Evolutionary conservation across 2,888 invertebrate species (phyloP).

Genomic region (Pristionchus maxplancki): DNA sequence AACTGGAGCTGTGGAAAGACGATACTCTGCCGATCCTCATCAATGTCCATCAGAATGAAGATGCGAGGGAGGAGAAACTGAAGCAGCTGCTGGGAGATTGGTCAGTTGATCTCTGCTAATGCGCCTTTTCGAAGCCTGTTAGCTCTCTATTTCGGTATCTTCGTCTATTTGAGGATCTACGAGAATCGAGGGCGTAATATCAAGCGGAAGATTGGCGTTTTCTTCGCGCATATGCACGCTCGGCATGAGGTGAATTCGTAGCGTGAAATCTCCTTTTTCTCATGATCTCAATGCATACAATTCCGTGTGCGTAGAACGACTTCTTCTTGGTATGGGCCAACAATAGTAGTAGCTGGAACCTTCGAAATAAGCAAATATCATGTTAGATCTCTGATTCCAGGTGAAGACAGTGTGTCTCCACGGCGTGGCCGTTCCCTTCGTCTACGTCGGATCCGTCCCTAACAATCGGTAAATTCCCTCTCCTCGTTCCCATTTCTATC

Average conservation of each 20-base stretch:
- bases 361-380: background rate
- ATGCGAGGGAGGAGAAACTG: slow-evolving; percentile 53
- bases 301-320: background rate
- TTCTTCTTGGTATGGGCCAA: background rate
- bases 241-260: slow-evolving; percentile 61
- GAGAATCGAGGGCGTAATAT: slow-evolving; percentile 52
- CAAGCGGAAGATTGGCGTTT: slow-evolving; percentile 64
- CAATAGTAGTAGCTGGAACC: background rate
- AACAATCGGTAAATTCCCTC: slow-evolving; percentile 62
- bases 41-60: slow-evolving; percentile 66
- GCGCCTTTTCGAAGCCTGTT: background rate
- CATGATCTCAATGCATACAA: background rate
- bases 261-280: slow-evolving; percentile 12
- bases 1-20: slow-evolving; percentile 46
- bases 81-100: slow-evolving; percentile 56
- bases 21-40: slow-evolving; percentile 63
- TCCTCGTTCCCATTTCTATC: background rate
- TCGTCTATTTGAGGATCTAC: slow-evolving; percentile 46
- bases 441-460: slow-evolving; percentile 72
- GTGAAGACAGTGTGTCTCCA: slow-evolving; percentile 63
- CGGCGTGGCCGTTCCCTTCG: slow-evolving; percentile 68
- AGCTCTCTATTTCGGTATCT: background rate
- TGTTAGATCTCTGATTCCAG: slow-evolving; percentile 32
- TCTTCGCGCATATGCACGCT: slow-evolving; percentile 73
- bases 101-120: slow-evolving; percentile 45